Evolutionary conservation across 2,888 invertebrate genomes (phyloP), one percentile per base, ranked within the genome.

Genomic region (Apodemia duryi): DNA sequence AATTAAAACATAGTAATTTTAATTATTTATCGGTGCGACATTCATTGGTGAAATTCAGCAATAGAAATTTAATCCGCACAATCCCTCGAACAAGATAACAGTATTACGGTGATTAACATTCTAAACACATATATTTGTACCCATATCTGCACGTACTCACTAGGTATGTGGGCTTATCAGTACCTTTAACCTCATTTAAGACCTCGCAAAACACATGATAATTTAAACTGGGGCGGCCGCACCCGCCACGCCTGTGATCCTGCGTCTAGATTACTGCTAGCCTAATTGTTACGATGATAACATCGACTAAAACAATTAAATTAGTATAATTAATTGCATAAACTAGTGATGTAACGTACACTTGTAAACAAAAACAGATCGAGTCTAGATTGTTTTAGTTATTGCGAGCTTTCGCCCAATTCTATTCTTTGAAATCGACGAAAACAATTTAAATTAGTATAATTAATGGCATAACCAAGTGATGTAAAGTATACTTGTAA

Each of bases 171-270:
- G 57, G 32, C 32, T 57, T 57, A 32, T 57, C 57, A 57, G 32
- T 57, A 13, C 57, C 57, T 54, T 54, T 21, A 57, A 57, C 57
- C 57, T 57, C 57, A 32, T 57, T 57, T 32, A 54, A 54, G 54
- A 54, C 29, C 57, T 49, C 54, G 54, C 54, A 32, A 57, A 57
- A 57, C 32, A 57, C 11, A 32, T 32, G 72, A 75, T 73, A 75
- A 67, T 68, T 67, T 67, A 65, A 73, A 75, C 69, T 73, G 68
- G 73, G 75, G 32, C 72, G 32, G 69, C 72, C 75, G 63, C 72
- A 66, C 76, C 74, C 66, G 61, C 6, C 70, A 69, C 69, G 67
- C 71, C 71, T 69, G 57, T 66, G 70, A 69, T 68, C 64, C 69
- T 69, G 65, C 41, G 51, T 67, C 63, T 66, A 71, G 70, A 73